Evolutionary conservation across 2,113 vertebrate genomes (phyloP).

Genomic region (Chaenocephalus aceratus): DNA sequence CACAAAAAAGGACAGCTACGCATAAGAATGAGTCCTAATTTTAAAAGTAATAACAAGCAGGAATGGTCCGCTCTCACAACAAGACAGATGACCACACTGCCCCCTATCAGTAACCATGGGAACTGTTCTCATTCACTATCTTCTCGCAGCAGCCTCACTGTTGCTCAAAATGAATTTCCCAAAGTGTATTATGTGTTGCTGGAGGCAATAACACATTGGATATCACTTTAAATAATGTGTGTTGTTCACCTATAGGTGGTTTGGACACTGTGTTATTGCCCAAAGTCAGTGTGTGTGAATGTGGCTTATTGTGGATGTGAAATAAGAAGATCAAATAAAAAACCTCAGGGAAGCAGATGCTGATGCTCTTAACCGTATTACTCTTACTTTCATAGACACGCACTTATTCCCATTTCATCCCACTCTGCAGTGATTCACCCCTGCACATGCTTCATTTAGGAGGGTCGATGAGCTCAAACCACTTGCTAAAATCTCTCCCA

Average conservation of each 20-base stretch:
- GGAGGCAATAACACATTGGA: constrained; percentile 18
- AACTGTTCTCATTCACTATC: constrained; percentile 30
- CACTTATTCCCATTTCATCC: constrained; percentile 4
- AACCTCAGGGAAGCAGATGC: constrained; percentile 1
- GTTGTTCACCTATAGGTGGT: constrained; percentile 5
- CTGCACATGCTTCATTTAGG: constrained; percentile 34
- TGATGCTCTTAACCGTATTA: constrained; percentile 11
- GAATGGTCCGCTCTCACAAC: constrained; percentile 7
- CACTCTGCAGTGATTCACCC: constrained; percentile 13
- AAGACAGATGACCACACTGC: constrained; percentile 71
- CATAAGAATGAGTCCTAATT: constrained; percentile 27
- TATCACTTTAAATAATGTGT: constrained; percentile 27
- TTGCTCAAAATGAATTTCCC: constrained; percentile 6
- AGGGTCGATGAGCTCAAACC: constrained; percentile 36
- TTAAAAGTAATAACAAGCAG: constrained; percentile 36
- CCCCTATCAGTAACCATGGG: constrained; percentile 63
- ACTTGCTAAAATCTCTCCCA: constrained; percentile 32
- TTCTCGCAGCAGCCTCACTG: constrained; percentile 28
- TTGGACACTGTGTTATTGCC: constrained; percentile 17
- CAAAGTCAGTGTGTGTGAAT: constrained; percentile 16
- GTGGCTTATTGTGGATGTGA: constrained; percentile 23
- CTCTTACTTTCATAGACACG: not conserved
- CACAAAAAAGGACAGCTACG: constrained; percentile 19
- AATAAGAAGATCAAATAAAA: constrained; percentile 37
- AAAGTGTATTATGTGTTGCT: constrained; percentile 25